phyloP scores from a whole-genome alignment of 2,888 invertebrate genomes.

The Pseudococcus jackbeardsleyi region DNA sequence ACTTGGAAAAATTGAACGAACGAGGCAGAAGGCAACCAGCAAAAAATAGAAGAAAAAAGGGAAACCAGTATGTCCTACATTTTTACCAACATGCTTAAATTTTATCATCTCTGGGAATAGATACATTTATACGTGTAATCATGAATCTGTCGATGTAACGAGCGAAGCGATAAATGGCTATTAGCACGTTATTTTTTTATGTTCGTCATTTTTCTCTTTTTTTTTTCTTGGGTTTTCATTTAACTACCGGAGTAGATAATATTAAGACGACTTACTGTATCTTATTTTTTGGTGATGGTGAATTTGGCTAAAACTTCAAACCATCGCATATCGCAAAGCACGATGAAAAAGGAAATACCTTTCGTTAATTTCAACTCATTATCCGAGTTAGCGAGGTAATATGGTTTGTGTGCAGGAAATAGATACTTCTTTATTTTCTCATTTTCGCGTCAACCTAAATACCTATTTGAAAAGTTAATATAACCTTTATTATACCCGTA shows the following conservation, averaged over 20 bases:
- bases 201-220: slow-evolving; percentile 9
- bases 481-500: slow-evolving; percentile 4
- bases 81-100: slow-evolving; percentile 47
- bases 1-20: slow-evolving; percentile 13
- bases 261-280: no score
- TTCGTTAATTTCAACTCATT: neutral
- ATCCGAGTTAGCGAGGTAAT: slow-evolving; percentile 18
- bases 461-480: slow-evolving; percentile 1
- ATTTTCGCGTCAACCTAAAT: slow-evolving; percentile 13
- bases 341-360: neutral
- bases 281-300: no score
- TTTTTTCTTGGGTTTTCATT: no score
- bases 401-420: neutral
- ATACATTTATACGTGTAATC: neutral
- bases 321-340: neutral
- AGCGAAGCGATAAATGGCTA: slow-evolving; percentile 25
- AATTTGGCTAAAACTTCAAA: slow-evolving; percentile 11
- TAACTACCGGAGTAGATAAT: no score
- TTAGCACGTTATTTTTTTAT: slow-evolving; percentile 31
- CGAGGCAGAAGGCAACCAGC: neutral
- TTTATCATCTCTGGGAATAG: slow-evolving; percentile 22
- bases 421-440: slow-evolving; percentile 20
- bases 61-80: slow-evolving; percentile 8
- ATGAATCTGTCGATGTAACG: slow-evolving; percentile 25
- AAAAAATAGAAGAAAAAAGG: neutral